These are phyloP conservation scores for Diuraphis noxia DNA, from an alignment of 1,140 invertebrate species.

Conservation along the genomic window DNA sequence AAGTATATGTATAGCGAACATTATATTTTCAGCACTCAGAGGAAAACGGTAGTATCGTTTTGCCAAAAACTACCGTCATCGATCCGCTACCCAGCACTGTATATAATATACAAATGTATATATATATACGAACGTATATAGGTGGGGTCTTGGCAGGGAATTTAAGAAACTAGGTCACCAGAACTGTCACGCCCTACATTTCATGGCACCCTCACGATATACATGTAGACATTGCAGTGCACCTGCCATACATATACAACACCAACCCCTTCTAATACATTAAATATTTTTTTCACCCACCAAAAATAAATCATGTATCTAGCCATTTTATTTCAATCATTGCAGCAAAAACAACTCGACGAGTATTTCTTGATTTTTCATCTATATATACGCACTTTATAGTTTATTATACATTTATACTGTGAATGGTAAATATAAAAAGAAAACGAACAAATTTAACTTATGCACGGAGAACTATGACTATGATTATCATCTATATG, in stretches of 20 bases:
- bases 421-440: neutral
- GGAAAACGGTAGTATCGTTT: neutral
- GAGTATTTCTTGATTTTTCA: neutral
- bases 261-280: neutral
- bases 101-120: neutral
- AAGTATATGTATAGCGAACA: neutral
- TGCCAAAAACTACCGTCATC: constrained; percentile 27
- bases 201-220: neutral
- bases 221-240: neutral
- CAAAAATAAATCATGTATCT: neutral
- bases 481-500: neutral
- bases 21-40: neutral
- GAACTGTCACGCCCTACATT: constrained; percentile 52
- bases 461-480: neutral
- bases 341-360: neutral
- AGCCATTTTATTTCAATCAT: neutral
- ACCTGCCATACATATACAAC: neutral
- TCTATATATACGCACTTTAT: neutral
- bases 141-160: neutral
- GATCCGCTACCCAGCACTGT: constrained; percentile 19
- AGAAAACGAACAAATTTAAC: neutral
- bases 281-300: neutral
- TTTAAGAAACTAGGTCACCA: constrained; percentile 41
- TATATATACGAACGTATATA: neutral
- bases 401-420: neutral